Evolutionary conservation across 2,797 vertebrate species (phyloP).

Genomic region (Nannoperca obscura): DNA sequence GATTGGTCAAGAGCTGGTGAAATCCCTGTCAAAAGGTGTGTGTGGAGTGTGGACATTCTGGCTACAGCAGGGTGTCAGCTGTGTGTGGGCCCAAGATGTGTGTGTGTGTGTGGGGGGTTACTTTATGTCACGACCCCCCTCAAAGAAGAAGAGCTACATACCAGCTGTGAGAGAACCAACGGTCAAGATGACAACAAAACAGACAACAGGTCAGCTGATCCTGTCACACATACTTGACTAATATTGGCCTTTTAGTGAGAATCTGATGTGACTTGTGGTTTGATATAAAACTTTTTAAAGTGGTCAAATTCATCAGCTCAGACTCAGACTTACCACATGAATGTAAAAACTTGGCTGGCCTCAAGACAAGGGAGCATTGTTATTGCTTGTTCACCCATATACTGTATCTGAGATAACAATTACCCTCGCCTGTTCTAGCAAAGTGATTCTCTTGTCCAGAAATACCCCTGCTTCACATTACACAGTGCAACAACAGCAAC

Average conservation of each 20-base stretch:
- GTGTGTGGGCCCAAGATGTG: slow-evolving; percentile 30
- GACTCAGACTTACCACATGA: neutral
- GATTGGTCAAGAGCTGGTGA: slow-evolving; percentile 77
- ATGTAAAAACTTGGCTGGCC: neutral
- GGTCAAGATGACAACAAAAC: slow-evolving; percentile 14
- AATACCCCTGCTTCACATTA: neutral
- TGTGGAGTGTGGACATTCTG: slow-evolving; percentile 30
- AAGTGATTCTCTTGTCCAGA: neutral
- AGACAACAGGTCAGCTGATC: slow-evolving; percentile 1
- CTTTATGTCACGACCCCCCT: slow-evolving; percentile 45
- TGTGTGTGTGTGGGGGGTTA: slow-evolving; percentile 29
- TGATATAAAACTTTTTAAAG: too few species aligned
- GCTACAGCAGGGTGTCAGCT: slow-evolving; percentile 34
- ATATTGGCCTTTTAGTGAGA: neutral
- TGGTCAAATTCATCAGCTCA: too few species aligned
- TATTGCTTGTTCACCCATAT: neutral
- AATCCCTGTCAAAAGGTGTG: slow-evolving; percentile 57
- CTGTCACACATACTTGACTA: neutral
- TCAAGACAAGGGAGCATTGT: neutral
- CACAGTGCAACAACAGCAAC: neutral
- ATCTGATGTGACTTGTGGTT: neutral
- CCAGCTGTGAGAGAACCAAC: slow-evolving; percentile 44
- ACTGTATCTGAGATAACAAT: neutral
- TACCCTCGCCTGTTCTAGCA: neutral
- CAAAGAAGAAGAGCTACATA: slow-evolving; percentile 44